These are phyloP conservation scores for Dichetophora obliterata DNA, from an alignment of 2,888 invertebrate species.

Conservation along the genomic window DNA sequence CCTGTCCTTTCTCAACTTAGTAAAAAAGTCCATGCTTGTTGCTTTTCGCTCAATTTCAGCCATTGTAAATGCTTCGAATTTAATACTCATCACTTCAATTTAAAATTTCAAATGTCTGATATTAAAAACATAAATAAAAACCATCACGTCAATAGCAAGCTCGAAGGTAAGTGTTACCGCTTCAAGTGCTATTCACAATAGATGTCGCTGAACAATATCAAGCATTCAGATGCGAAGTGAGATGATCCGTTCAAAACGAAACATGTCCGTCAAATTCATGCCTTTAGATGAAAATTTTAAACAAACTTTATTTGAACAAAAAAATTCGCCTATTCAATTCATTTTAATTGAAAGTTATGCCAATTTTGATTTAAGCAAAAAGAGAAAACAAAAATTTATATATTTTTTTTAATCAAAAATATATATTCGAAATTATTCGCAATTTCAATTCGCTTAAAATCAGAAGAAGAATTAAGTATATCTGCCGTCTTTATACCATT, in stretches of 20 bases:
- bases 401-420: background rate
- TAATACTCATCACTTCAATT: background rate
- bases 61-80: background rate
- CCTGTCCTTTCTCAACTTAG: background rate
- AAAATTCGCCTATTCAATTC: conserved; percentile 5
- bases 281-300: conserved; percentile 67
- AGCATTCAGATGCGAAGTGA: background rate
- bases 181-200: conserved; percentile 4
- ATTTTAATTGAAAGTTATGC: conserved; percentile 12
- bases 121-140: no score
- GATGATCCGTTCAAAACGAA: conserved; percentile 66
- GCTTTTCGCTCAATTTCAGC: background rate
- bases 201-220: background rate
- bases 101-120: no score
- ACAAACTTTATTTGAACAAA: conserved; percentile 53
- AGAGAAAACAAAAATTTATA: background rate
- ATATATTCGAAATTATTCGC: background rate
- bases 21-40: background rate
- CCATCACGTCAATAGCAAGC: background rate
- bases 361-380: conserved; percentile 12
- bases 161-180: conserved; percentile 27
- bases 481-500: conserved; percentile 65
- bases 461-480: conserved; percentile 37
- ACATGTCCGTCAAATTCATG: conserved; percentile 68
- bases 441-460: conserved; percentile 24